phyloP scores from a whole-genome alignment of 2,113 vertebrate species.

The Passer domesticus region DNA sequence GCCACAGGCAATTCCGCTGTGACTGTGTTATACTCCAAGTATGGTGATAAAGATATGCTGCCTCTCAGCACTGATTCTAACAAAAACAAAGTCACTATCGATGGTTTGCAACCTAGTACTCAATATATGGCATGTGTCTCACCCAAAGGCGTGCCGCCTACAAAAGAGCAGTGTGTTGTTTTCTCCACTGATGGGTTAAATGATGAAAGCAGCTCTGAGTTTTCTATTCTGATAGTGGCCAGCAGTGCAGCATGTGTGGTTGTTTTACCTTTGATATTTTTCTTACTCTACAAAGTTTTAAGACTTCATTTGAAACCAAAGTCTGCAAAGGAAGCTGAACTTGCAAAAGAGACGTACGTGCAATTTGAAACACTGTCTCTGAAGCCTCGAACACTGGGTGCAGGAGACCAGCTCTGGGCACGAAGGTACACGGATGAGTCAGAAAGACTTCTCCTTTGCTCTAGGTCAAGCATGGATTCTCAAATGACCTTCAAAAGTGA shows the following conservation, averaged over 20 bases:
- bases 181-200: constrained; percentile 80
- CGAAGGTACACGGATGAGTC: constrained; percentile 83
- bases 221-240: constrained; percentile 73
- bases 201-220: constrained; percentile 60
- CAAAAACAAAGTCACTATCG: constrained; percentile 84
- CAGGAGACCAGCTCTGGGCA: constrained; percentile 84
- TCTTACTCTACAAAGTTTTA: constrained; percentile 90
- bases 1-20: constrained; percentile 68
- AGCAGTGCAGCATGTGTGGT: constrained; percentile 81
- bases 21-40: constrained; percentile 87
- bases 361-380: constrained; percentile 92
- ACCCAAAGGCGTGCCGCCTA: constrained; percentile 77
- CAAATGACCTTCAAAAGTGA: constrained; percentile 89
- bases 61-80: constrained; percentile 78
- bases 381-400: constrained; percentile 78
- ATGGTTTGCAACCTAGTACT: constrained; percentile 81
- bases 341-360: constrained; percentile 91
- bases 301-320: constrained; percentile 78
- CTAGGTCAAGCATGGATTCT: constrained; percentile 89
- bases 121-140: constrained; percentile 90
- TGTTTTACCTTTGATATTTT: constrained; percentile 81
- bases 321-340: constrained; percentile 75
- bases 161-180: constrained; percentile 87
- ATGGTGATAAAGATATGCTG: constrained; percentile 84
- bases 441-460: constrained; percentile 88